Conservation (phyloP, 37 sponge, comb jelly and placozoan species). For the Dysidea cf. avara region DNA sequence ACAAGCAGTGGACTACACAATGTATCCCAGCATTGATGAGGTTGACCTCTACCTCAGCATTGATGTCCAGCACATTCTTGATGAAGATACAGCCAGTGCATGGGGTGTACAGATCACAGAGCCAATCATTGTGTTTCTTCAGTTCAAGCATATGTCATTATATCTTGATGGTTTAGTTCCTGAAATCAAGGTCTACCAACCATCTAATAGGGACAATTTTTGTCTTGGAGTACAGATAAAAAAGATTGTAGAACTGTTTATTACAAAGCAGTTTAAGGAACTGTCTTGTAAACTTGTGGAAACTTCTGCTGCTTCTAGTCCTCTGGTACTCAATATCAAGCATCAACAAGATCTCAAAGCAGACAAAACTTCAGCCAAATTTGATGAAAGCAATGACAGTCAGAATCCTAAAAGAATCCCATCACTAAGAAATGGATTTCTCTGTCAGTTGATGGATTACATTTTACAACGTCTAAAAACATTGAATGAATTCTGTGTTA, state of each 20-base stretch:
- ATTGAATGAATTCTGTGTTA: conserved; percentile 87
- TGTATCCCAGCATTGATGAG: conserved; percentile 74
- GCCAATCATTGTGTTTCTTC: conserved; percentile 56
- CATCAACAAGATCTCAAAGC: too few relatives aligned
- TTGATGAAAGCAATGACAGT: too few relatives aligned
- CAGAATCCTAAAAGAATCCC: conserved; percentile 45
- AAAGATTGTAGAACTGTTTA: conserved; percentile 49
- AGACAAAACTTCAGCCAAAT: too few relatives aligned
- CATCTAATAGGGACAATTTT: conserved; percentile 4
- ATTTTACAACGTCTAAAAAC: conserved; percentile 54
- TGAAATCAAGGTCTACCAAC: conserved; percentile 5
- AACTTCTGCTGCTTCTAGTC: too few relatives aligned
- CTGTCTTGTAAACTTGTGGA: conserved; percentile 22
- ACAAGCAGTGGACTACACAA: conserved; percentile 39
- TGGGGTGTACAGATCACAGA: conserved; percentile 62
- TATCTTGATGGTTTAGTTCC: conserved; percentile 58
- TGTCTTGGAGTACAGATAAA: conserved; percentile 19
- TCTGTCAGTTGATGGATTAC: conserved; percentile 42
- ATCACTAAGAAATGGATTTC: conserved; percentile 55
- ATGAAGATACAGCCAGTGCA: conserved; percentile 61
- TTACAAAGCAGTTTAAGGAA: conserved; percentile 42
- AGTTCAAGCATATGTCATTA: conserved; percentile 39
- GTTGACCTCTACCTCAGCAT: conserved; percentile 67
- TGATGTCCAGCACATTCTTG: conserved; percentile 61
- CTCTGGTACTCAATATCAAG: conserved; percentile 24